phyloP scores from a whole-genome alignment of 2,113 vertebrate species.

The Balaeniceps rex region DNA sequence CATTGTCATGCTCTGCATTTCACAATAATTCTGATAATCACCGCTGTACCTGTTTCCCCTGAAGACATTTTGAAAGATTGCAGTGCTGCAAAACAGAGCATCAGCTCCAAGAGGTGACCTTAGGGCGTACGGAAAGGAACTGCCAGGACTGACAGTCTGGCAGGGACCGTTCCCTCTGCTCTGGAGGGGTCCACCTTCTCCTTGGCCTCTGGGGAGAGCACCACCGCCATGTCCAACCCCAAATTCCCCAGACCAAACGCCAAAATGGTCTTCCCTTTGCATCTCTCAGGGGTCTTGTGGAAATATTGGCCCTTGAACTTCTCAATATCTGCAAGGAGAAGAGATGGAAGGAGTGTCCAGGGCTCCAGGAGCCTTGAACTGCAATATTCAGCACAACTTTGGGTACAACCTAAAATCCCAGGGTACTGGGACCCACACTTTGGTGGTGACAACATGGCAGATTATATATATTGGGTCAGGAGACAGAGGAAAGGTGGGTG shows the following conservation, averaged over 20 bases:
- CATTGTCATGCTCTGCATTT: neutral
- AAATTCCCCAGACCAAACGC: slow-evolving; percentile 82
- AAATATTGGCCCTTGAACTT: slow-evolving; percentile 73
- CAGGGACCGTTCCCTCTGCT: neutral
- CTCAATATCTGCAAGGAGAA: slow-evolving; percentile 67
- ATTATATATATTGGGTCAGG: neutral
- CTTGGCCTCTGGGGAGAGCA: slow-evolving; percentile 74
- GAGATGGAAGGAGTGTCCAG: neutral
- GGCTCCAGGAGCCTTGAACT: neutral
- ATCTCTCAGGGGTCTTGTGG: slow-evolving; percentile 72
- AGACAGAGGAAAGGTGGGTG: neutral
- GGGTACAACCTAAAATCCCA: neutral
- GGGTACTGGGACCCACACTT: neutral
- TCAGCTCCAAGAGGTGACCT: neutral
- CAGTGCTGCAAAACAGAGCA: neutral
- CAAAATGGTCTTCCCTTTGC: slow-evolving; percentile 76
- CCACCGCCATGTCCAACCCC: slow-evolving; percentile 76
- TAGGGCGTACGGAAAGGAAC: neutral
- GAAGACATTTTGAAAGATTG: neutral
- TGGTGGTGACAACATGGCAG: too few species aligned
- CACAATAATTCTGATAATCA: neutral
- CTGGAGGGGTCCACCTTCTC: neutral
- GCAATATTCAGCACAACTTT: neutral
- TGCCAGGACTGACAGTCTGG: fast-evolving
- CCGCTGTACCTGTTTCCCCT: neutral